Percentiles rank a stretch among this genome's conserved stretches.
These are phyloP conservation scores for Mesocentrotus franciscanus DNA, from an alignment of 53 echinoderm and acorn worm genomes.

Conservation along the genomic window DNA sequence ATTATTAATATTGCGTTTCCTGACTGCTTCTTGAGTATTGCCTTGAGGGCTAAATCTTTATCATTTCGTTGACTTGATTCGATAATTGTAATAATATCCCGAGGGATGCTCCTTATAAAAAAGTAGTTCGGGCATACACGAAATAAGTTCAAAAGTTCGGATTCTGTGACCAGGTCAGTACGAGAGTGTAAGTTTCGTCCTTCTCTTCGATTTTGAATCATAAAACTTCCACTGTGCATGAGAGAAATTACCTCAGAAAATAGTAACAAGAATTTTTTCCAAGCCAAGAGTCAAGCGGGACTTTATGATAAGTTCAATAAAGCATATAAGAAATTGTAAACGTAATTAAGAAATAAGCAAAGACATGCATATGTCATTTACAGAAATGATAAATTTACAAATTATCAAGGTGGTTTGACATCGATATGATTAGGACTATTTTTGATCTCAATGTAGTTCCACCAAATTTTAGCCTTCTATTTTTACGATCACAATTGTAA, in stretches of 20 bases:
- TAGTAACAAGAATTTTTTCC: not conserved
- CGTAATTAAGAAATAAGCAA: too few relatives aligned
- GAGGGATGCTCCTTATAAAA: not conserved
- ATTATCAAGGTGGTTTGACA: too few relatives aligned
- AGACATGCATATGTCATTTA: too few relatives aligned
- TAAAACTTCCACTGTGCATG: not conserved
- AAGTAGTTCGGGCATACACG: not conserved
- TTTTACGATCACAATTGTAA: not conserved
- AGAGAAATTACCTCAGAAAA: not conserved
- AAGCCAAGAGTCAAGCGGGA: not conserved
- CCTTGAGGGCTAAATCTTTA: not conserved
- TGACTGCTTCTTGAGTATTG: not conserved
- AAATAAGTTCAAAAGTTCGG: slow-evolving; percentile 43
- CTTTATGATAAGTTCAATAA: not conserved
- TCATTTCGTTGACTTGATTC: slow-evolving; percentile 13
- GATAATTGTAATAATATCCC: slow-evolving; percentile 20
- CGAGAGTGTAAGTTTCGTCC: not conserved
- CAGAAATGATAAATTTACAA: too few relatives aligned
- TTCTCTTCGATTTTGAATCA: not conserved
- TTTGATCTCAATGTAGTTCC: too few relatives aligned
- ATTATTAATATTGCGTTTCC: not conserved
- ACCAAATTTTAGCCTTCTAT: too few relatives aligned
- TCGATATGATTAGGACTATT: too few relatives aligned
- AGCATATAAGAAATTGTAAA: too few relatives aligned
- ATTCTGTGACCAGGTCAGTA: not conserved